Evolutionary conservation across 2,888 invertebrate genomes (phyloP), one percentile per base, ranked within the genome.

Genomic region (Hirtodrosophila cameraria): DNA sequence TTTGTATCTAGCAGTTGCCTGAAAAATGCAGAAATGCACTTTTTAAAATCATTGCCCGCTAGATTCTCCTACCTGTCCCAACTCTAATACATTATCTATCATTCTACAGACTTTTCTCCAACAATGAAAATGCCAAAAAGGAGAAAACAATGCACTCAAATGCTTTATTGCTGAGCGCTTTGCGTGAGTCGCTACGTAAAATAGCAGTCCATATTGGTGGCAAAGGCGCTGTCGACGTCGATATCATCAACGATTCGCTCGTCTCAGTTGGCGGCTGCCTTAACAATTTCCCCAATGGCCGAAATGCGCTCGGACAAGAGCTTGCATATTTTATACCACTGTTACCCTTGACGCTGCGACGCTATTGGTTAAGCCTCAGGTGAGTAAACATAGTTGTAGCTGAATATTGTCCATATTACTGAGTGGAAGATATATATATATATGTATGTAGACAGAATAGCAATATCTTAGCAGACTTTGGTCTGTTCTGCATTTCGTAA

Each of bases 271-370:
- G 75, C 8, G 88, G 83, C 0, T 90, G 90, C 25, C 80, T 90
- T 59, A 89, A 91, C 6, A 90, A 91, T 61, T 92, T 91, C 30
- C 53, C 79, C 2, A 81, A 75, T 38, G 90, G 89, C 1, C 66
- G 87, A 0, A 76, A 78, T 35, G 88, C 89, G 0, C 64, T 91
- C 3, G 71, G 75, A 28, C 33, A 61, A 9, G 75, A 78, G 27
- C 59, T 90, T 5, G 16, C 68, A 1, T 1, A 46, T 1, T 83
- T 88, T 0, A 75, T 91, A 33, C 69, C 81, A 1, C 84, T 90
- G 50, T 30, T 90, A 9, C 75, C 84, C 2, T 38, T 48, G 9
- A 77, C 89, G 0, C 54, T 91, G 11, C 52, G 76, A 13, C 75
- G 75, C 27, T 91, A 87, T 69, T 75, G 89, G 49, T 18, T 45